Conservation (phyloP, 1,140 invertebrate genomes). For the Vanessa atalanta region DNA sequence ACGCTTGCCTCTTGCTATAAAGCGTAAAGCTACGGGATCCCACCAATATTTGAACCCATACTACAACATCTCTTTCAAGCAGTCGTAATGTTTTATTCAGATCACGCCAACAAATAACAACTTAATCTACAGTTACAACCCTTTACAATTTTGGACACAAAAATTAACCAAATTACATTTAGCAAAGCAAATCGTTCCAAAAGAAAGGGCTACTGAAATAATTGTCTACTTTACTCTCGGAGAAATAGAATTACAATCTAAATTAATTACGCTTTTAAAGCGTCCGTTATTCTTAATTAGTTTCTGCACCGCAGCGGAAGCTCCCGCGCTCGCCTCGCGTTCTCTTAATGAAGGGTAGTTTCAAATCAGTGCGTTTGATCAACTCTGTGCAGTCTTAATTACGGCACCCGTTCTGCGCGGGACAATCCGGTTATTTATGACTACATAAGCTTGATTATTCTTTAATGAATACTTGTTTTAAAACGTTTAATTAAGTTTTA, state of each 20-base stretch:
- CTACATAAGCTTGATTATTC: constrained; percentile 82
- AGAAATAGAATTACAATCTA: constrained; percentile 82
- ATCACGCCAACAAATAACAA: constrained; percentile 46
- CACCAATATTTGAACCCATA: constrained; percentile 30
- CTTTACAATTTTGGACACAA: constrained; percentile 67
- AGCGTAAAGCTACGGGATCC: constrained; percentile 24
- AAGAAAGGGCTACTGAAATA: constrained; percentile 80
- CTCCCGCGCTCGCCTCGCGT: constrained; percentile 70
- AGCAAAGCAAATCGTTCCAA: constrained; percentile 76
- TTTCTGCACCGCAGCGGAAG: constrained; percentile 80
- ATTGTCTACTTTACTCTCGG: constrained; percentile 79
- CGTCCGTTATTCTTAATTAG: constrained; percentile 82
- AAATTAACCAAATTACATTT: constrained; percentile 78
- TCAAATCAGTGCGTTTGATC: constrained; percentile 81
- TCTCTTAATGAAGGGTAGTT: constrained; percentile 81
- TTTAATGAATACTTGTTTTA: constrained; percentile 83
- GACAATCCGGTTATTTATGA: constrained; percentile 82
- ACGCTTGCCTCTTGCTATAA: constrained; percentile 41
- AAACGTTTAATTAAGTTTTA: constrained; percentile 83
- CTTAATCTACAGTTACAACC: constrained; percentile 61
- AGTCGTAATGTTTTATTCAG: constrained; percentile 39
- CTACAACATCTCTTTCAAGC: constrained; percentile 14
- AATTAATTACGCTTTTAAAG: constrained; percentile 81
- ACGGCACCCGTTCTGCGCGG: constrained; percentile 78
- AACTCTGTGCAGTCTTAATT: constrained; percentile 81